Conservation (phyloP, 2,797 vertebrate species). For the Myotis planiceps region DNA sequence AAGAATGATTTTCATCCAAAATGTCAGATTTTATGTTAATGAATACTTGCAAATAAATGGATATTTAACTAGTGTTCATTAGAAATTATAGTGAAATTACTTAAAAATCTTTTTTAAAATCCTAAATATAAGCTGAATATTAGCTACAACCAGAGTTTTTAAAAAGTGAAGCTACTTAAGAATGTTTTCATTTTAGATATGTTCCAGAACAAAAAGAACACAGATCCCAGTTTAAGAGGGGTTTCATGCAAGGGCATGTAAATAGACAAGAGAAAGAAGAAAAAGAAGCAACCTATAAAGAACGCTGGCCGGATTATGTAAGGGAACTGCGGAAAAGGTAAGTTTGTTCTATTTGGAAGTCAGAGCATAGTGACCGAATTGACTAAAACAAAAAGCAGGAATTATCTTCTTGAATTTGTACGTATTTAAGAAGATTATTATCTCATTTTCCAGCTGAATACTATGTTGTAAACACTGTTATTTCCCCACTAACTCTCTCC, state of each 20-base stretch:
- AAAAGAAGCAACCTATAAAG: conserved; percentile 94
- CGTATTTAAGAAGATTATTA: background rate
- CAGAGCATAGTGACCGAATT: background rate
- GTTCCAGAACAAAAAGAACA: conserved; percentile 89
- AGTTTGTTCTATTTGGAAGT: background rate
- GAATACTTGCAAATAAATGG: background rate
- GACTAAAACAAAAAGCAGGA: background rate
- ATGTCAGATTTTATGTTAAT: conserved; percentile 15
- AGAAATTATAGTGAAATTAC: conserved; percentile 23
- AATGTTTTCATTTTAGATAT: conserved; percentile 87
- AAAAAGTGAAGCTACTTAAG: background rate
- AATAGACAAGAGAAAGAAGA: conserved; percentile 93
- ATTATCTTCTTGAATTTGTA: background rate
- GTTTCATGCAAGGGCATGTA: conserved; percentile 93
- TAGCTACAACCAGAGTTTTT: background rate
- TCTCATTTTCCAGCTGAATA: background rate
- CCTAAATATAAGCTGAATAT: background rate
- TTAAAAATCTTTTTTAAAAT: background rate
- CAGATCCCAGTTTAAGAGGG: conserved; percentile 89
- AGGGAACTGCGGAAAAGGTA: conserved; percentile 91
- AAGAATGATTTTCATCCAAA: conserved; percentile 41
- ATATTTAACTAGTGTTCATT: background rate
- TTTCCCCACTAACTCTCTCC: background rate
- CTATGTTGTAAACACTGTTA: background rate
- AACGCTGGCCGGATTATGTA: conserved; percentile 93